Evolutionary conservation across 1,140 invertebrate genomes (phyloP), one percentile per base, ranked within the genome.

Genomic region (Probaryconus sp.): DNA sequence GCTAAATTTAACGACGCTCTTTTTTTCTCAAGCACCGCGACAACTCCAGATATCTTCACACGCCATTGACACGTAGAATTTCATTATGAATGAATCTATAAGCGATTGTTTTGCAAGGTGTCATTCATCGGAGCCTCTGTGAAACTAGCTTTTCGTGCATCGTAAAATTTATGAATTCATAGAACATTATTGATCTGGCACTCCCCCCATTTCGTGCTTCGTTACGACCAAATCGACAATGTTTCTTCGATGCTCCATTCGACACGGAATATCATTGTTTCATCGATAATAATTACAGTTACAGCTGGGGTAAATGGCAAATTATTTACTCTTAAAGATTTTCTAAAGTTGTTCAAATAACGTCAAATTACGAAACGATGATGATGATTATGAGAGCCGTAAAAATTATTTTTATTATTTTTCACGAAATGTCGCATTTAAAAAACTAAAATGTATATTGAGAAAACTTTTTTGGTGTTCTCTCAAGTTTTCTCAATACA

Each of bases 121-220:
- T 48, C 6, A 45, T 61, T 48, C 43, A 50, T 42, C 51, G 31
- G 51, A 63, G 14, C 58, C 14, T 13, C 16, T n/a, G 28, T 30
- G 53, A 40, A 56, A 50, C 18, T 33, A 5, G 26, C 30, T 17
- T 17, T 17, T 16, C 20, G 30, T 50, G 45, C 16, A 33, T 9
- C 11, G 17, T 47, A 16, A 7, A 9, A 50, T 63, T 55, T 37
- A 65, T 37, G 31, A 65, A 65, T 65, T 65, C 40, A 45, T 37
- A 40, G 24, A 42, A 63, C 60, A 45, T 51, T 53, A 64, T 53
- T 45, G 60, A 64, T 64, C 31, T 5, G 28, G 2, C 37, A 17
- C 28, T 26, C 16, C 5, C 30, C 21, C 42, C 51, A 9, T 55
- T 40, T 14, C 24, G 43, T 30, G 33, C 33, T 40, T 47, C 31